phyloP scores from a whole-genome alignment of 2,888 invertebrate species.

The Pristionchus exspectatus region DNA sequence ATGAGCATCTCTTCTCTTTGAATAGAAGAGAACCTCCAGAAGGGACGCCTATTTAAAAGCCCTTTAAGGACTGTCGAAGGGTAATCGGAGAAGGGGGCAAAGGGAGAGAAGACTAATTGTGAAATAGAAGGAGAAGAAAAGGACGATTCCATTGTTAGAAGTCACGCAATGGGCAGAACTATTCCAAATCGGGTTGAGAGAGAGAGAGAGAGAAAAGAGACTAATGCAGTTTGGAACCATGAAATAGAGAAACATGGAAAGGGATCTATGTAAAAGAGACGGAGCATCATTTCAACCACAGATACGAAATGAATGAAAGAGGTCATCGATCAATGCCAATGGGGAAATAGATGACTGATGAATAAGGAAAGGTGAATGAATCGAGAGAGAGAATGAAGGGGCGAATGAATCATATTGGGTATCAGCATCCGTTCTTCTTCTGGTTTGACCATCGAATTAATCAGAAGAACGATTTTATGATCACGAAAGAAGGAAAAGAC shows the following conservation, averaged over 20 bases:
- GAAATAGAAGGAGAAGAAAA: not conserved
- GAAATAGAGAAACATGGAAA: not conserved
- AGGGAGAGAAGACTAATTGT: slow-evolving; percentile 1
- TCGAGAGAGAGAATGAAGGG: not conserved
- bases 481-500: not conserved
- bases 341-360: not conserved
- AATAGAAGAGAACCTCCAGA: slow-evolving; percentile 20
- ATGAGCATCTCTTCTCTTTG: not conserved
- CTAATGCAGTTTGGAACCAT: not conserved
- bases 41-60: slow-evolving; percentile 18
- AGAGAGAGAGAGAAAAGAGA: slow-evolving; percentile 1
- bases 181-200: slow-evolving; percentile 45
- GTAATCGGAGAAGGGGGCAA: slow-evolving; percentile 12
- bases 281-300: too few relatives aligned
- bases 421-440: not conserved
- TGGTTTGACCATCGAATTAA: slow-evolving; percentile 39
- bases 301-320: not conserved
- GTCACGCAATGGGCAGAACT: slow-evolving; percentile 34
- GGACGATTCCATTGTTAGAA: slow-evolving; percentile 40
- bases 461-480: not conserved
- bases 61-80: slow-evolving; percentile 10
- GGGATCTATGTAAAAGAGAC: not conserved
- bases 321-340: not conserved
- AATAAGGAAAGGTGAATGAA: not conserved
- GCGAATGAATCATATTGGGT: not conserved